These are phyloP conservation scores for Ailuropoda melanoleuca DNA, from an alignment of 2,113 vertebrate genomes.

Conservation along the genomic window DNA sequence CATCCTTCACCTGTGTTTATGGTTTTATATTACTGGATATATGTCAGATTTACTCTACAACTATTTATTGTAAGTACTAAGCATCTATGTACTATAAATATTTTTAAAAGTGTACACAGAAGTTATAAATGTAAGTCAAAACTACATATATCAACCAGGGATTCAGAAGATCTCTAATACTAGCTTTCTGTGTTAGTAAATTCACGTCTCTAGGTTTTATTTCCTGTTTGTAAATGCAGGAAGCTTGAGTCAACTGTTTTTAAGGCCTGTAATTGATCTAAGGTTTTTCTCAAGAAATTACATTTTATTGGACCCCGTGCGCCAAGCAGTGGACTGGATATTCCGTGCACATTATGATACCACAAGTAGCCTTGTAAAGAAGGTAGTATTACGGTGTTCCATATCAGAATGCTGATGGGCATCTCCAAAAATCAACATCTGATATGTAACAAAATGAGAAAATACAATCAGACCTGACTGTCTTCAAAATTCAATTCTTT, in stretches of 20 bases:
- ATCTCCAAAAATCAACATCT: not conserved
- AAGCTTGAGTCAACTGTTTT: not conserved
- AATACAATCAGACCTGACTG: not conserved
- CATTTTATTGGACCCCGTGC: not conserved
- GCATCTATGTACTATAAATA: not conserved
- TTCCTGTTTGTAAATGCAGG: not conserved
- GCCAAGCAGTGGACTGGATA: not conserved
- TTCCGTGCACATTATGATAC: not conserved
- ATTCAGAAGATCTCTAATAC: not conserved
- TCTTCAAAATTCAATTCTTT: not conserved
- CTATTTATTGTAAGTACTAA: not conserved
- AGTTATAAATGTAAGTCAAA: slow-evolving; percentile 12
- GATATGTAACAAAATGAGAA: not conserved
- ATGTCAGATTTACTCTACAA: slow-evolving; percentile 21
- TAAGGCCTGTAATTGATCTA: not conserved
- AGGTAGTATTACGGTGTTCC: not conserved
- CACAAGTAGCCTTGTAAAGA: not conserved
- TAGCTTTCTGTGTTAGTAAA: not conserved
- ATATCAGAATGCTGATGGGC: not conserved
- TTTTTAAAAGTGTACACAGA: not conserved
- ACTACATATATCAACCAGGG: not conserved
- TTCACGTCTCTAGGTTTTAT: not conserved
- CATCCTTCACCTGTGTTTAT: slow-evolving; percentile 33
- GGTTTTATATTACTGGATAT: not conserved
- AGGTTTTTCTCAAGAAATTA: not conserved